phyloP scores from a whole-genome alignment of 2,797 vertebrate genomes.

The Spea hammondii region DNA sequence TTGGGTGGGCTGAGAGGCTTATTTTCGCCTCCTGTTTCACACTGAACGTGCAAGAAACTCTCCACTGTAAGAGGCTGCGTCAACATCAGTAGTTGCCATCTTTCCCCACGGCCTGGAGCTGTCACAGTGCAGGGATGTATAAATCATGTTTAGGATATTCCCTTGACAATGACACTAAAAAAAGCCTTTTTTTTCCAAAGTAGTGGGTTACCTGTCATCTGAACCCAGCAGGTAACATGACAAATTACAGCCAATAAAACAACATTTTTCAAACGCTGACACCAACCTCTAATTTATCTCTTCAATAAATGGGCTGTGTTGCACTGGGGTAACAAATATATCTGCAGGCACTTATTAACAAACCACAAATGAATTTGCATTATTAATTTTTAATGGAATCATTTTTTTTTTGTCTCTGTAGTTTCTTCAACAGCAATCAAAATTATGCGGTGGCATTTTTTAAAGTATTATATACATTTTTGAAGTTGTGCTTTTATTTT shows the following conservation, averaged over 20 bases:
- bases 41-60: constrained; percentile 17
- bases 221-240: constrained; percentile 85
- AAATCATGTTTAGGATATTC: constrained; percentile 93
- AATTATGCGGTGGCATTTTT: constrained; percentile 33
- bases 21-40: neutral
- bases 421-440: constrained; percentile 32
- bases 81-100: constrained; percentile 45
- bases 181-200: constrained; percentile 88
- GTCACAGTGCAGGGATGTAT: constrained; percentile 83
- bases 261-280: constrained; percentile 95
- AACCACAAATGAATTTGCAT: constrained; percentile 85
- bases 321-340: constrained; percentile 85
- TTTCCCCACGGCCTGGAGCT: constrained; percentile 47
- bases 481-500: constrained; percentile 31
- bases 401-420: constrained; percentile 71
- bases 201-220: constrained; percentile 83
- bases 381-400: constrained; percentile 92
- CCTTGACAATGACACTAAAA: constrained; percentile 83
- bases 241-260: constrained; percentile 95
- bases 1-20: constrained; percentile 23
- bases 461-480: constrained; percentile 39
- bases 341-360: constrained; percentile 86
- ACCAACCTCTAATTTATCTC: constrained; percentile 92
- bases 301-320: constrained; percentile 86
- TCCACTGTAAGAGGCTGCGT: constrained; percentile 42